Evolutionary conservation across 1,140 invertebrate species (phyloP).

Genomic region (Lethrus apterus): DNA sequence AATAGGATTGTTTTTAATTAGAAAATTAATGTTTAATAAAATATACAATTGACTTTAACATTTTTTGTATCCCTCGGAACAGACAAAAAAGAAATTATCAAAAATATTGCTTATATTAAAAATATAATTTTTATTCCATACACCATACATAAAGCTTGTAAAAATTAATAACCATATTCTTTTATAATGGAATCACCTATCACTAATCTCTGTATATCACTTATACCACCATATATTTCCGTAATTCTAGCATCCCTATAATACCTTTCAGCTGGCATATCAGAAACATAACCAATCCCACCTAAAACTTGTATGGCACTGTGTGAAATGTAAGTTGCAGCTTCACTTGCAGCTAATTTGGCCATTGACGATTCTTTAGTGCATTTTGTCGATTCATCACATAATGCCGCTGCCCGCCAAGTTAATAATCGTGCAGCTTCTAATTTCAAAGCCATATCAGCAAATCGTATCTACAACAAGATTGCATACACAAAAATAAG

Average conservation of each 20-base stretch:
- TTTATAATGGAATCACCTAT: slow-evolving; percentile 71
- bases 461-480: slow-evolving; percentile 50
- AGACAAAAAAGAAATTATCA: slow-evolving; percentile 5
- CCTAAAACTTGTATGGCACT: slow-evolving; percentile 79
- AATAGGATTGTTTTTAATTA: no score
- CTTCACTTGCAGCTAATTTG: slow-evolving; percentile 77
- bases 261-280: slow-evolving; percentile 84
- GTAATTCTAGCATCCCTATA: slow-evolving; percentile 81
- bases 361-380: slow-evolving; percentile 80
- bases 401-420: slow-evolving; percentile 71
- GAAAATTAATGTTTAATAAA: no score
- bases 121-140: neutral
- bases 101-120: slow-evolving; percentile 4
- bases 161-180: slow-evolving; percentile 44
- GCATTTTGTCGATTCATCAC: slow-evolving; percentile 53
- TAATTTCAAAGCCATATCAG: slow-evolving; percentile 76
- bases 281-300: slow-evolving; percentile 80
- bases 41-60: neutral
- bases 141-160: neutral
- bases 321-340: slow-evolving; percentile 75
- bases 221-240: slow-evolving; percentile 84
- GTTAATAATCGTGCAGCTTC: slow-evolving; percentile 74
- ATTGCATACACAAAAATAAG: neutral
- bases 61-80: neutral
- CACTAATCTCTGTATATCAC: slow-evolving; percentile 84